phyloP scores from a whole-genome alignment of 2,113 vertebrate genomes.

The Apteryx mantelli region DNA sequence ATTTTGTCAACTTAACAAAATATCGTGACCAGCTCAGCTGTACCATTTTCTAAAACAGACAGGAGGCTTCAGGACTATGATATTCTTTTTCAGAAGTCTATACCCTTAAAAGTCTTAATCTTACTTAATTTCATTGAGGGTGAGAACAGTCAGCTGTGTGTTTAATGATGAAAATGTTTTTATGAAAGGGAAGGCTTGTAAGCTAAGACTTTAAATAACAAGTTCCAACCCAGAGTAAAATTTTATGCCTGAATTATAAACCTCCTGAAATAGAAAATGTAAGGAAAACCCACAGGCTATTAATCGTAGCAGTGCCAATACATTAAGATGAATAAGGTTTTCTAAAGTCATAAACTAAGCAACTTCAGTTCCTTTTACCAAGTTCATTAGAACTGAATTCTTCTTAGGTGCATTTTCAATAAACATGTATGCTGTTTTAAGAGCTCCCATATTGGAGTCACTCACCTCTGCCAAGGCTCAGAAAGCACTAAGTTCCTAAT shows the following conservation, averaged over 20 bases:
- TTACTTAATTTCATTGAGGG: conserved; percentile 29
- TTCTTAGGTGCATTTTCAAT: conserved; percentile 55
- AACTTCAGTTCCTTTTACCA: conserved; percentile 65
- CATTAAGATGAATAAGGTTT: conserved; percentile 62
- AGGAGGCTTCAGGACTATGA: neutral
- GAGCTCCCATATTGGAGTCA: neutral
- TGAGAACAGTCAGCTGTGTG: conserved; percentile 16
- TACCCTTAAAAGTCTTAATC: conserved; percentile 26
- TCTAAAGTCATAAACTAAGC: conserved; percentile 61
- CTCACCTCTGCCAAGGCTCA: conserved; percentile 34
- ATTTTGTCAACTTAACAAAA: neutral
- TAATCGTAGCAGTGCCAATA: conserved; percentile 70
- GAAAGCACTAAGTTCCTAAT: neutral
- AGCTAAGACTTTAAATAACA: conserved; percentile 61
- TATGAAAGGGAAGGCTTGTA: conserved; percentile 26
- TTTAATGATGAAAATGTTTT: conserved; percentile 50
- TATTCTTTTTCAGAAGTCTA: conserved; percentile 9
- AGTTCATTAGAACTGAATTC: conserved; percentile 59
- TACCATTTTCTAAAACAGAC: neutral
- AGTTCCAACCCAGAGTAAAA: conserved; percentile 48
- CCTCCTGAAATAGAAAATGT: conserved; percentile 61
- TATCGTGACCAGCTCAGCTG: neutral
- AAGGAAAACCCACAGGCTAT: conserved; percentile 69
- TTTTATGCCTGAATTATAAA: conserved; percentile 66
- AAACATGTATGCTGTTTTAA: conserved; percentile 5